These are phyloP conservation scores for Nannoperca australis DNA, from an alignment of 2,797 vertebrate species.

Conservation along the genomic window DNA sequence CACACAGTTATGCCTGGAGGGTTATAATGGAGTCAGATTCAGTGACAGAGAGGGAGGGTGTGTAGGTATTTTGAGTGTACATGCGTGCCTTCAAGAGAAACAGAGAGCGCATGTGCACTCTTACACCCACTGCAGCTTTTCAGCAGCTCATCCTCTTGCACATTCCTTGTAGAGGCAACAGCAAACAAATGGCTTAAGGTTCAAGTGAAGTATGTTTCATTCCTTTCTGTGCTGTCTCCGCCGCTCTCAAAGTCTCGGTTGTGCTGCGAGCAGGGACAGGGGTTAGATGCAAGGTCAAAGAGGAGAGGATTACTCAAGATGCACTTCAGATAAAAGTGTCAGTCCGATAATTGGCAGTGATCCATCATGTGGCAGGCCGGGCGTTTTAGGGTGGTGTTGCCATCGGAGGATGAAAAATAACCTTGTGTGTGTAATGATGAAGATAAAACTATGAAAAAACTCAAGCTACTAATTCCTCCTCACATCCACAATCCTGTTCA, in stretches of 20 bases:
- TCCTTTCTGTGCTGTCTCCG: conserved; percentile 55
- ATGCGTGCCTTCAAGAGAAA: conserved; percentile 29
- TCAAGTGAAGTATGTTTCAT: conserved; percentile 77
- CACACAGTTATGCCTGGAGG: conserved; percentile 29
- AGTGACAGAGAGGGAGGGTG: neutral
- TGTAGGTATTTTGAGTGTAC: conserved; percentile 6
- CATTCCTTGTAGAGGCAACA: conserved; percentile 78
- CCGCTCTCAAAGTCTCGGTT: conserved; percentile 39
- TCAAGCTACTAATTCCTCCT: neutral
- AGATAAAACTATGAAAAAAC: conserved; percentile 49
- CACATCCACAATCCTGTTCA: conserved; percentile 27
- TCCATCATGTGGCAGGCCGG: conserved; percentile 44
- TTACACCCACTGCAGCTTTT: conserved; percentile 69
- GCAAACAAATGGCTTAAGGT: conserved; percentile 81
- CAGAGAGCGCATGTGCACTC: conserved; percentile 58
- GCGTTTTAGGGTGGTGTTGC: conserved; percentile 6
- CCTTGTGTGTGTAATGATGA: conserved; percentile 46
- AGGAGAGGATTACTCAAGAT: conserved; percentile 77
- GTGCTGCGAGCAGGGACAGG: conserved; percentile 50
- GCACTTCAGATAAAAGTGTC: conserved; percentile 78
- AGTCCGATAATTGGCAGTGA: conserved; percentile 54
- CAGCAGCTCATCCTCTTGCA: conserved; percentile 71
- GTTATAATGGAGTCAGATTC: conserved; percentile 41
- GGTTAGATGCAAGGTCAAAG: conserved; percentile 72
- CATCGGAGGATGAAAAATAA: conserved; percentile 15